Base-by-base conservation (phyloP, 1,140 invertebrate genomes). In the Daktulosphaira vitifoliae region DNA sequence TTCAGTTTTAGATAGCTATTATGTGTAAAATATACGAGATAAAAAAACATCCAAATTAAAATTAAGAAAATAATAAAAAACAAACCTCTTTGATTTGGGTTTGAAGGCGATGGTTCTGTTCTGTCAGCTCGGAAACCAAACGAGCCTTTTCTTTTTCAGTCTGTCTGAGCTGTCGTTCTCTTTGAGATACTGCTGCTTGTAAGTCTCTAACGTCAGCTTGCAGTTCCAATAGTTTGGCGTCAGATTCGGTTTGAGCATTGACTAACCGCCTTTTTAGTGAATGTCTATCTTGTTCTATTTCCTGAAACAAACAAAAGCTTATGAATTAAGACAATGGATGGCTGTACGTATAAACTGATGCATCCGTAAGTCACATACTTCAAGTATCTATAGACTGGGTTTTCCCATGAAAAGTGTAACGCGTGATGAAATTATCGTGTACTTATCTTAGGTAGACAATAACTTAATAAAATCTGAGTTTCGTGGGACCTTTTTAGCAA, bases 251-350 rank as follows among this genome's bases (percentile, higher is more conserved):
- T 74, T 90, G 86, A 11, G 85, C 82, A 13, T 88, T 84, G 59
- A 90, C 86, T 69, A 96, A 76, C 72, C 89, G 88, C 37, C 92
- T 80, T 48, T 88, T 80, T 9, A 96, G 78, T 11, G 88, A 79
- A 75, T 96, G 89, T 70, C 92, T 88, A 76, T 96, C 92, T 77
- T 96, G 92, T 77, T 96, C 91, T 74, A 96, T 81, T 73, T 86
- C 83, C 93, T 97, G 79, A 16, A 79, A 75, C 68, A 72, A 69
- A 68, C 68, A 68, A 33, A 33, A 33, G 11, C 29, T 11, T 11
- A 33, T 33, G 29, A 33, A 33, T 33, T 33, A 33, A 33, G 11
- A 33, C 29, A 11, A 33, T 33, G 5, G 29, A 33, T n/a, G n/a
- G n/a, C n/a, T n/a, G n/a, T n/a, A n/a, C n/a, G n/a, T n/a, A n/a